Evolutionary conservation across 2,888 invertebrate genomes (phyloP).

Genomic region (Cybosia mesomella): DNA sequence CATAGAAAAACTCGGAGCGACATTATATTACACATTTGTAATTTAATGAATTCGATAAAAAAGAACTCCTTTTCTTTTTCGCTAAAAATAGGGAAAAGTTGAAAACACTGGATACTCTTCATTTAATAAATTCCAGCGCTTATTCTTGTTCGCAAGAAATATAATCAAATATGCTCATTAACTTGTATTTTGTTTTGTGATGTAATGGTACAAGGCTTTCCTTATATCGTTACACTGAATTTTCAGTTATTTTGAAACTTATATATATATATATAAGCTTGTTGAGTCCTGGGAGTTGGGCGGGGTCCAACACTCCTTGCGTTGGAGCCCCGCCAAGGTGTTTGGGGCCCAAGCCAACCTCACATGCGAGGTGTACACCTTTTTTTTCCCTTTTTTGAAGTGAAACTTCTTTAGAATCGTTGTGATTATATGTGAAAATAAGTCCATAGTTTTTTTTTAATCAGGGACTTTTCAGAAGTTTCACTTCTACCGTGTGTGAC

Average conservation of each 20-base stretch:
- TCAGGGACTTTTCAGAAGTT: no score
- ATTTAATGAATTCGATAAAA: slow-evolving; percentile 4
- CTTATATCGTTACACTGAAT: not conserved
- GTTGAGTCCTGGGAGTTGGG: no score
- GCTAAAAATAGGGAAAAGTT: not conserved
- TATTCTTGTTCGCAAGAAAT: not conserved
- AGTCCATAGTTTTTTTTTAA: no score
- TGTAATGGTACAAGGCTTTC: not conserved
- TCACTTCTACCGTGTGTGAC: no score
- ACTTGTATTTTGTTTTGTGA: not conserved
- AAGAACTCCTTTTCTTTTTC: not conserved
- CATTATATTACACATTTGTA: not conserved
- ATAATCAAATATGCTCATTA: slow-evolving; percentile 2
- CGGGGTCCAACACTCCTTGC: no score
- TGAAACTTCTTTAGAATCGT: no score
- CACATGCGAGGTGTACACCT: no score
- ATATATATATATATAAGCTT: no score
- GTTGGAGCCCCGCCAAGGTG: no score
- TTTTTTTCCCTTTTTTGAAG: no score
- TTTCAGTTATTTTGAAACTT: not conserved
- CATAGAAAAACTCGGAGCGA: not conserved
- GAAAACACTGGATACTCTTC: not conserved
- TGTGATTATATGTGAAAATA: no score
- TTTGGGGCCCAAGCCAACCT: no score
- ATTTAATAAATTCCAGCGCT: not conserved